Evolutionary conservation across 2,113 vertebrate species (phyloP).

Genomic region (Vireo altiloquus): DNA sequence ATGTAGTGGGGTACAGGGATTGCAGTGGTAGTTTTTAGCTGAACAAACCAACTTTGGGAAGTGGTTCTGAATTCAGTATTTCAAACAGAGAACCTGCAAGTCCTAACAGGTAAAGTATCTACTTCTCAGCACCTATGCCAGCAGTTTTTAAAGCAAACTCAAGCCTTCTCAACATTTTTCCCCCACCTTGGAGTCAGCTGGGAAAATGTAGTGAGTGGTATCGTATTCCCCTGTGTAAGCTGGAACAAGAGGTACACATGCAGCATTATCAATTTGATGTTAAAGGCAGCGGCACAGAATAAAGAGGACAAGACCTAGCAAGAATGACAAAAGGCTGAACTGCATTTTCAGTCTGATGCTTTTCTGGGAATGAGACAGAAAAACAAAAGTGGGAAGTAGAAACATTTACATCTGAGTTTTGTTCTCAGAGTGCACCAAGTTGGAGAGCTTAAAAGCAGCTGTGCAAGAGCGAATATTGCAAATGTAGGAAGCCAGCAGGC

Average conservation of each 20-base stretch:
- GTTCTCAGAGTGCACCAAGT: neutral
- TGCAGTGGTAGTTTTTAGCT: neutral
- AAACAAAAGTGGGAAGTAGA: neutral
- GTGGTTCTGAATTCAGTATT: neutral
- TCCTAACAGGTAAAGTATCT: neutral
- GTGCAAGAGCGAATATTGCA: neutral
- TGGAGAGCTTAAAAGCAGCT: neutral
- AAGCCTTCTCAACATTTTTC: neutral
- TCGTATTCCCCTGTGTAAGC: neutral
- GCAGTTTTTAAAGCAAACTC: neutral
- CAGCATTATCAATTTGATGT: neutral
- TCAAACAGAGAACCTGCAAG: neutral
- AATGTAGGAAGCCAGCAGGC: neutral
- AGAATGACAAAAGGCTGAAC: neutral
- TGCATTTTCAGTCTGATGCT: neutral
- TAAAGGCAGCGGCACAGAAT: neutral
- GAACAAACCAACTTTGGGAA: neutral
- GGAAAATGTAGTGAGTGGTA: neutral
- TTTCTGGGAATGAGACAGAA: neutral
- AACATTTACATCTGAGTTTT: neutral
- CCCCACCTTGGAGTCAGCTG: neutral
- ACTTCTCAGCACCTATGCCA: neutral
- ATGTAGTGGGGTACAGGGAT: neutral
- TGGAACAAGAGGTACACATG: neutral
- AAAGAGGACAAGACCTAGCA: neutral